Conservation (phyloP, 2,797 vertebrate genomes). For the Psittacula derbiana region DNA sequence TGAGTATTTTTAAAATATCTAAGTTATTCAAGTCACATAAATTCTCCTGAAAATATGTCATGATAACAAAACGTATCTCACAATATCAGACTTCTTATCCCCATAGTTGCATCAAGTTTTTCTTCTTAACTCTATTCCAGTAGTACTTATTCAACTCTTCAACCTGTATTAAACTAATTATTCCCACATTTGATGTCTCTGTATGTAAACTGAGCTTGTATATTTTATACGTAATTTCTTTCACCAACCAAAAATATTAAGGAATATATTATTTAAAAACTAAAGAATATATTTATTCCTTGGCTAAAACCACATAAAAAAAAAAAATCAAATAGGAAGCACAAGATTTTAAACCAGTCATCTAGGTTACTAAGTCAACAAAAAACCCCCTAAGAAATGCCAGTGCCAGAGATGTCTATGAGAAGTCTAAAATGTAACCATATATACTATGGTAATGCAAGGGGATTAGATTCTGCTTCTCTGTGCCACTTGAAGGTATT, state of each 20-base stretch:
- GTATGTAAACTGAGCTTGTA: neutral
- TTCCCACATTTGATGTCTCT: neutral
- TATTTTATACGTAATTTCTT: neutral
- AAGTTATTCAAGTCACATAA: neutral
- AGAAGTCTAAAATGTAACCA: neutral
- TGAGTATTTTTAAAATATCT: neutral
- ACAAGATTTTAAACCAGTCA: neutral
- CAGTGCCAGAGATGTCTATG: neutral
- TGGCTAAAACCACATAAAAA: neutral
- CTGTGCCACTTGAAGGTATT: neutral
- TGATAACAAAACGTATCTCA: neutral
- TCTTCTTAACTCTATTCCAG: neutral
- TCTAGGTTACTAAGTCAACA: neutral
- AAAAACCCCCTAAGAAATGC: neutral
- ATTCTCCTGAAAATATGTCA: neutral
- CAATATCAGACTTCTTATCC: neutral
- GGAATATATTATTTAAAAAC: neutral
- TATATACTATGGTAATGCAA: neutral
- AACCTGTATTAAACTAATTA: neutral
- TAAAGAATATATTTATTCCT: neutral
- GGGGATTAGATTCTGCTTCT: neutral
- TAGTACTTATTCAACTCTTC: neutral
- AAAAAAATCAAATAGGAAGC: neutral
- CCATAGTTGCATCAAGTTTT: neutral
- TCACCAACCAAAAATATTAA: neutral